Evolutionary conservation across 2,113 vertebrate species (phyloP), one percentile per base, ranked within the genome.

Genomic region (Rhynchopsitta pachyrhyncha): DNA sequence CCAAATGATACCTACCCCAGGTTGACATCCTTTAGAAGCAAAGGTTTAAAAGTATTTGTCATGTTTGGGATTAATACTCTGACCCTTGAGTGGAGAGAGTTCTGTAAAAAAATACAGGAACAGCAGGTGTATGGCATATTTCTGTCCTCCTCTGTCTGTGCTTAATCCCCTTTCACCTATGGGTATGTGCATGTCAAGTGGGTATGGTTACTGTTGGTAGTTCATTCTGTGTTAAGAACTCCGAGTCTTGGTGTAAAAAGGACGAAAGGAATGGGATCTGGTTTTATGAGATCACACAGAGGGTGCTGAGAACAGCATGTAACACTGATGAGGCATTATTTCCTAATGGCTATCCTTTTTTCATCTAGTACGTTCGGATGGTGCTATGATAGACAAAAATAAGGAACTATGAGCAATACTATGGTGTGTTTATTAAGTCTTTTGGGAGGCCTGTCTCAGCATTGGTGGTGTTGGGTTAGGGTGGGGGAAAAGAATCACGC

Each of bases 161-260:
- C 29, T 71, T 46, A 63, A 76, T 57, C 27, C 50, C 44, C 12
- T 78, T 68, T 47, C 47, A 14, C 19, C 17, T 44, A 12, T 0
- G 0, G 13, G 24, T 31, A 42, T 1, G 1, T 11, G 12, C 41
- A 5, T 10, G 13, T 53, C 60, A 33, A 15, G 33, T 27, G 28
- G 22, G 23, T 42, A 17, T 27, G 60, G 78, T 39, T 69, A 66
- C 5, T 70, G 29, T 59, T 53, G 70, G 59, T 35, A 46, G 39
- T 18, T 62, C 24, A 46, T 33, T 46, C 29, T 47, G 16, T 15
- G 27, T 39, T 42, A 78, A 84, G 52, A 73, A 27, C 42, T 68
- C 19, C 23, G 37, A 53, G 15, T 53, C 33, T 53, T 39, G 46
- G 49, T 10, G 52, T 53, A 78, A 82, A 74, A 76, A 82, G 17